Evolutionary conservation across 2,888 invertebrate genomes (phyloP).

Genomic region (Apotomis capreana): DNA sequence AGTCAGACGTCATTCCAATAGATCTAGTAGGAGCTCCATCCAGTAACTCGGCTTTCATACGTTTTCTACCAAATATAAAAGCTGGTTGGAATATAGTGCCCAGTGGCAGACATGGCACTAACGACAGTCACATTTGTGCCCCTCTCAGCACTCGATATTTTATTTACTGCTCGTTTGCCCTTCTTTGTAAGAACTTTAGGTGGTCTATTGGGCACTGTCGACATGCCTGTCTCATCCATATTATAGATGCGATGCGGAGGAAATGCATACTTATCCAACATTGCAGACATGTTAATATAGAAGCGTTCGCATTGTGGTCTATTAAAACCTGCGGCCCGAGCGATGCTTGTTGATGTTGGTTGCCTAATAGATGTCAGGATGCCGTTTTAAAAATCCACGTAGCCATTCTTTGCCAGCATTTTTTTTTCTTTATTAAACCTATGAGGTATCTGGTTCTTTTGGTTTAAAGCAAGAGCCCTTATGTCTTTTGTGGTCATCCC

Average conservation of each 20-base stretch:
- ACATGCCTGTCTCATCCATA: conserved; percentile 32
- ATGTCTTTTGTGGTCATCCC: conserved; percentile 8
- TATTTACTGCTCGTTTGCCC: conserved; percentile 44
- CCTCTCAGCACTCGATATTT: conserved; percentile 46
- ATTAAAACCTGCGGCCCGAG: conserved; percentile 6
- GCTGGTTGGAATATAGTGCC: conserved; percentile 53
- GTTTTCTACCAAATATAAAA: conserved; percentile 55
- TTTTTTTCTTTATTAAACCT: no score
- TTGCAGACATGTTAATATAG: neutral
- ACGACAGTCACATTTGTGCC: conserved; percentile 44
- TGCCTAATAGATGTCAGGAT: neutral
- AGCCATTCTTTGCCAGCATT: neutral
- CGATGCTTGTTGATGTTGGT: conserved; percentile 13
- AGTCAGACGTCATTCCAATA: conserved; percentile 46
- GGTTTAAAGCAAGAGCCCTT: no score
- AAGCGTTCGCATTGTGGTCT: conserved; percentile 15
- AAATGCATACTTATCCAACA: conserved; percentile 37
- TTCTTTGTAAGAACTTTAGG: conserved; percentile 40
- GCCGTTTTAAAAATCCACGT: conserved; percentile 1
- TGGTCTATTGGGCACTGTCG: conserved; percentile 22
- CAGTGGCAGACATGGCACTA: conserved; percentile 49
- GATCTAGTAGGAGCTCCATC: conserved; percentile 53
- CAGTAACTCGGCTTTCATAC: conserved; percentile 52
- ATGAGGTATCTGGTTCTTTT: no score
- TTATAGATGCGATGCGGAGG: conserved; percentile 38